A percentile compares a stretch with the other conserved stretches of the same genome.
Conservation (phyloP, 2,113 vertebrate species). For the Galbula dea region DNA sequence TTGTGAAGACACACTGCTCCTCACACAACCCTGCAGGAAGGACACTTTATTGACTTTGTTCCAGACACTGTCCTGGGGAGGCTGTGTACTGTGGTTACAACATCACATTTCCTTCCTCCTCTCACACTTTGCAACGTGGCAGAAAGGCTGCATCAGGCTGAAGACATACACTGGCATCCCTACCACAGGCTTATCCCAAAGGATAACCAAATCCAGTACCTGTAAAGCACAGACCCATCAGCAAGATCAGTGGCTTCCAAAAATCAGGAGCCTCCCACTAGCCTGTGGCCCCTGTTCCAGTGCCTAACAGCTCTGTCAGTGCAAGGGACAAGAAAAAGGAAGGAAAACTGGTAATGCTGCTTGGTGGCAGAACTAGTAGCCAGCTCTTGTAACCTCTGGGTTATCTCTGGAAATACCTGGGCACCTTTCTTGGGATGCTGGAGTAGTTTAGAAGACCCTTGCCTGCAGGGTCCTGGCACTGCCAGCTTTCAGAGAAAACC, state of each 20-base stretch:
- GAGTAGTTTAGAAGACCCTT: background rate
- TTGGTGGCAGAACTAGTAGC: background rate
- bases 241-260: no score
- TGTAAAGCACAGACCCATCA: background rate
- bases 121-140: background rate
- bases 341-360: background rate
- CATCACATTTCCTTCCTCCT: background rate
- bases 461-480: background rate
- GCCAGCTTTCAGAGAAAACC: background rate
- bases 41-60: background rate
- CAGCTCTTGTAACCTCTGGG: background rate
- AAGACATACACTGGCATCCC: background rate
- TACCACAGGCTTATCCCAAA: background rate
- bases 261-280: no score
- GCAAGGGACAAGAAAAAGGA: background rate
- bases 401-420: background rate
- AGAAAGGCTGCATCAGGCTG: background rate
- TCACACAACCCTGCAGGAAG: background rate
- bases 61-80: background rate
- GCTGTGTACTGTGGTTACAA: background rate
- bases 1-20: background rate
- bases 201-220: background rate
- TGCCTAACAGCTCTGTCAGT: no score
- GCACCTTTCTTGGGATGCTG: background rate
- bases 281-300: no score